Evolutionary conservation across 2,888 invertebrate species (phyloP).

Genomic region (Parascotia fuliginaria): DNA sequence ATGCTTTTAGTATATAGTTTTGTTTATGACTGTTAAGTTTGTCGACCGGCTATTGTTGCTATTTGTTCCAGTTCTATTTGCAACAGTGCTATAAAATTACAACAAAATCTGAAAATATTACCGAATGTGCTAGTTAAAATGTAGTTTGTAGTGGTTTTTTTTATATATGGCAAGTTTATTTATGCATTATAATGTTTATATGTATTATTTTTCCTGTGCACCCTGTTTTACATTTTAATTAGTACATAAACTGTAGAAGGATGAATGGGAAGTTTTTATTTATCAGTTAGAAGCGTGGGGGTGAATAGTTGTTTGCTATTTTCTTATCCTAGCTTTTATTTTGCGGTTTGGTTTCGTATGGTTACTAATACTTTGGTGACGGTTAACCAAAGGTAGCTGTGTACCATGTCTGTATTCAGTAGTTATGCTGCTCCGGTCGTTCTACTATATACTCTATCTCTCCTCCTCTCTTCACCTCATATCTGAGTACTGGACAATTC

Average conservation of each 20-base stretch:
- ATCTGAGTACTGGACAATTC: no score
- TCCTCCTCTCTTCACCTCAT: no score
- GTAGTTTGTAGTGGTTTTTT: conserved; percentile 64
- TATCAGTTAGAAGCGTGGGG: conserved; percentile 35
- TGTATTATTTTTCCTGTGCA: conserved; percentile 51
- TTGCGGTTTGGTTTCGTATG: conserved; percentile 25
- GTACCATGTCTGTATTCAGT: conserved; percentile 1
- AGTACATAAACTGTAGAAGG: conserved; percentile 65
- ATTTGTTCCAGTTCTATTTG: conserved; percentile 7
- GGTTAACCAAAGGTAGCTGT: conserved; percentile 17
- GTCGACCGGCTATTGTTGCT: conserved; percentile 31
- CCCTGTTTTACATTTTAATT: conserved; percentile 73
- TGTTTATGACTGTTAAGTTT: no score
- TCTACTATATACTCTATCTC: no score
- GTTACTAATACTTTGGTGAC: conserved; percentile 33
- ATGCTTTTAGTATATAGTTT: no score
- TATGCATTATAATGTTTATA: conserved; percentile 56
- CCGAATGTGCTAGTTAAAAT: conserved; percentile 80
- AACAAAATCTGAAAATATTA: conserved; percentile 76
- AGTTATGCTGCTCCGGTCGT: no score
- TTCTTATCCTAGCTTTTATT: conserved; percentile 30
- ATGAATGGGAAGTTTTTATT: conserved; percentile 49
- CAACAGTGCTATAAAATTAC: conserved; percentile 12
- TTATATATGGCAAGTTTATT: conserved; percentile 46
- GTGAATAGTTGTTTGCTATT: conserved; percentile 61